phyloP scores from a whole-genome alignment of 2,888 invertebrate genomes.

The Brachyptera risi region DNA sequence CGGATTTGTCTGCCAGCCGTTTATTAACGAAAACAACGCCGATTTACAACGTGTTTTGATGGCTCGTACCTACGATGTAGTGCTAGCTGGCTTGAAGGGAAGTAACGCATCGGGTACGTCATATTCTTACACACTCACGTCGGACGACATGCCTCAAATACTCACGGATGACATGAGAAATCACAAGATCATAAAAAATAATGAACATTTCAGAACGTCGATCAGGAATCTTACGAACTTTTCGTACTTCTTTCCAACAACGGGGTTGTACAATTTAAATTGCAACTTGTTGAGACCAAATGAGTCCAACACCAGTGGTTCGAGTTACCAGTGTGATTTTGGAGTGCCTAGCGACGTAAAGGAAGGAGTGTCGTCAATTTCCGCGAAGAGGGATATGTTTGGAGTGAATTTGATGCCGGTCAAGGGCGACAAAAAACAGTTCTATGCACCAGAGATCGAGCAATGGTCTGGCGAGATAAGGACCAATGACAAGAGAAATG shows the following conservation, averaged over 20 bases:
- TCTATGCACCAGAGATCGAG: too few relatives aligned
- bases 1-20: conserved; percentile 33
- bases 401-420: neutral
- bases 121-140: conserved; percentile 30
- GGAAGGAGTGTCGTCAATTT: conserved; percentile 18
- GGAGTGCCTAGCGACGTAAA: conserved; percentile 23
- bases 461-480: too few relatives aligned
- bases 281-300: conserved; percentile 31
- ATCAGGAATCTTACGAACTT: conserved; percentile 54
- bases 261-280: conserved; percentile 45
- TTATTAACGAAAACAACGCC: neutral
- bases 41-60: conserved; percentile 45
- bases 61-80: conserved; percentile 53
- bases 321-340: neutral
- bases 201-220: conserved; percentile 54
- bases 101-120: conserved; percentile 26
- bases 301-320: neutral
- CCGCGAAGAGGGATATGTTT: conserved; percentile 35
- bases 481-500: too few relatives aligned
- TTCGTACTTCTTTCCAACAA: conserved; percentile 59
- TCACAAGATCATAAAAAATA: conserved; percentile 52
- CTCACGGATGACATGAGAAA: conserved; percentile 46
- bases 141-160: conserved; percentile 23
- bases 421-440: too few relatives aligned
- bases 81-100: conserved; percentile 35